Base-by-base conservation (phyloP, 2,113 vertebrate species). In the Prunella fulvescens region DNA sequence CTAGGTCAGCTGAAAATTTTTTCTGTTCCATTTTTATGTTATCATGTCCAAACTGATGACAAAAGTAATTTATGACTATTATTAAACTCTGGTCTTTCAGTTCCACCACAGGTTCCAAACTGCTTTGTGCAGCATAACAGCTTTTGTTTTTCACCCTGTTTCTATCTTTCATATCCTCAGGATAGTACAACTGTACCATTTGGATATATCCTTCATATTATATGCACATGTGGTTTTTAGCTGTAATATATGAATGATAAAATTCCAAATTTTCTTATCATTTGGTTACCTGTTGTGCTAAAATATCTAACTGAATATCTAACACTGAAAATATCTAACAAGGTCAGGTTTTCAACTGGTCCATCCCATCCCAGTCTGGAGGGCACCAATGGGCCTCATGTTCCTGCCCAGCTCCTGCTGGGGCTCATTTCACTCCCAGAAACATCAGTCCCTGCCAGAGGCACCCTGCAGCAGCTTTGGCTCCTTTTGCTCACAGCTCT, bases 301-400 rank as follows among this genome's bases (percentile, higher is more conserved):
- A 50, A 71, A 31, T 10, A 17, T 72, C 29, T n/a, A n/a, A n/a
- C n/a, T n/a, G n/a, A n/a, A n/a, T n/a, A n/a, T n/a, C n/a, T n/a
- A n/a, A n/a, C 31, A 42, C 40, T 29, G 23, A 81, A 44, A 83
- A 40, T 28, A 9, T 61, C 26, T 65, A 19, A 61, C 4, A 61
- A 65, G 26, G 37, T 1, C 0, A 0, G 10, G 3, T 57, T 56
- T 90, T 42, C 19, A 76, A 2, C 4, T 61, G 9, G 20, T 70
- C 24, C 7, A 51, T 73, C 18, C 25, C 64, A 19, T 40, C 18
- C 29, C 14, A 14, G 28, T 10, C 35, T 19, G 14, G 45, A 73
- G 12, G 26, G 3, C 20, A 67, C 12, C 44, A 73, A 31, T 11
- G 44, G 35, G 10, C 25, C 25, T 39, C 11, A 19, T 37, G 19